Percentiles rank a stretch among this genome's conserved stretches.
Conservation (phyloP, 1,140 invertebrate species). For the Pissodes strobi region DNA sequence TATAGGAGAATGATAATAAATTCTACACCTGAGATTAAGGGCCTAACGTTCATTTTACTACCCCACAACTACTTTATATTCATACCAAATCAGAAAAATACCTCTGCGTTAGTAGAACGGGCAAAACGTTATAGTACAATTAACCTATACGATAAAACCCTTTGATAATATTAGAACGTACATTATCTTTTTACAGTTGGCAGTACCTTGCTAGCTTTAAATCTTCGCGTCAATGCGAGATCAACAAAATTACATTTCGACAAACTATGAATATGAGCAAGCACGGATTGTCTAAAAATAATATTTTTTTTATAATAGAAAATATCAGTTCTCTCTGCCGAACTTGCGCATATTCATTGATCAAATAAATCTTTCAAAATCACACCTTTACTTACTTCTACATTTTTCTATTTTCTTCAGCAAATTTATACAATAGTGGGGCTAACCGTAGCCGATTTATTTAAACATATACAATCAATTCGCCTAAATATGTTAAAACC, state of each 20-base stretch:
- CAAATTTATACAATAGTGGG: constrained; percentile 36
- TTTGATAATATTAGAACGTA: constrained; percentile 49
- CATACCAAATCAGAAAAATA: constrained; percentile 32
- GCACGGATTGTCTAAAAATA: constrained; percentile 14
- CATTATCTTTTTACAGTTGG: constrained; percentile 55
- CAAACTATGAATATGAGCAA: constrained; percentile 29
- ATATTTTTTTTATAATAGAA: constrained; percentile 11
- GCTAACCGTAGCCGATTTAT: constrained; percentile 36
- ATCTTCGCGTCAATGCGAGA: constrained; percentile 44
- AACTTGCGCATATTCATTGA: constrained; percentile 14
- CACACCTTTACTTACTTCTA: constrained; percentile 34
- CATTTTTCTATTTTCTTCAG: constrained; percentile 31
- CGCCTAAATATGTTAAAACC: constrained; percentile 47
- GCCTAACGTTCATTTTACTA: constrained; percentile 47
- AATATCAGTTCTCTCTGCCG: constrained; percentile 12
- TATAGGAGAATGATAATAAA: constrained; percentile 47
- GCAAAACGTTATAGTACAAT: constrained; percentile 46
- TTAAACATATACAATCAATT: constrained; percentile 46
- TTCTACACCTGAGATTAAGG: constrained; percentile 52
- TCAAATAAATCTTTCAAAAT: constrained; percentile 26
- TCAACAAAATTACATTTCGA: constrained; percentile 45
- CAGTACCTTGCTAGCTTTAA: constrained; percentile 55
- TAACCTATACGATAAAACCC: constrained; percentile 50
- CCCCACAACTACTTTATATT: constrained; percentile 41
- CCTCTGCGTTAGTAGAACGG: constrained; percentile 46